A percentile compares a stretch with the other conserved stretches of the same genome.
Evolutionary conservation across 2,888 invertebrate genomes (phyloP).

Genomic region (Cryptus armator): DNA sequence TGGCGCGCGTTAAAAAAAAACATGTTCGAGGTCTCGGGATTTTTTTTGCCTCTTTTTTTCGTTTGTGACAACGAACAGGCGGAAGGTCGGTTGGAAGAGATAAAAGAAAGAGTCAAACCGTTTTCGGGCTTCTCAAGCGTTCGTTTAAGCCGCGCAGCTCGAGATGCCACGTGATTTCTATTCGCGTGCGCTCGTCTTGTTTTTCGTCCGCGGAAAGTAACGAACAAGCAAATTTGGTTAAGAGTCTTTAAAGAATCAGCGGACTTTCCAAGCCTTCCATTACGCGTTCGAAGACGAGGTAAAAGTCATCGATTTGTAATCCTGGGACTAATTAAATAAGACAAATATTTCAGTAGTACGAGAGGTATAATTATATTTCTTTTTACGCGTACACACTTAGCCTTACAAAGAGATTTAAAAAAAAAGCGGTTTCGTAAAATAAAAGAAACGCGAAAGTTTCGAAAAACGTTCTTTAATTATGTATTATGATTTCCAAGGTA

Average conservation of each 20-base stretch:
- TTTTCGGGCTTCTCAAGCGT: constrained; percentile 22
- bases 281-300: not conserved
- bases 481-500: not conserved
- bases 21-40: not conserved
- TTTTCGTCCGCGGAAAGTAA: not conserved
- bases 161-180: constrained; percentile 20
- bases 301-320: not conserved
- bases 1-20: not conserved
- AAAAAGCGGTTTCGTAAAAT: not conserved
- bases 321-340: not conserved
- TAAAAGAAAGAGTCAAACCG: not conserved
- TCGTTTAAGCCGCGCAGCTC: not conserved
- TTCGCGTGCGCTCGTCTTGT: not conserved
- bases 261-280: not conserved
- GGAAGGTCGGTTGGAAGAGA: not conserved
- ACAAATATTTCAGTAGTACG: not conserved
- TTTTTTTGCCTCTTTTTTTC: not conserved
- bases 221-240: constrained; percentile 6
- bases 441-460: not conserved
- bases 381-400: not conserved
- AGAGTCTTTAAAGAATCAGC: constrained; percentile 1
- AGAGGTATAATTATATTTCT: not conserved
- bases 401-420: not conserved
- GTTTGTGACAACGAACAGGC: not conserved
- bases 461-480: not conserved